Evolutionary conservation across 2,888 invertebrate species (phyloP).

Genomic region (Drosophila suboccidentalis): DNA sequence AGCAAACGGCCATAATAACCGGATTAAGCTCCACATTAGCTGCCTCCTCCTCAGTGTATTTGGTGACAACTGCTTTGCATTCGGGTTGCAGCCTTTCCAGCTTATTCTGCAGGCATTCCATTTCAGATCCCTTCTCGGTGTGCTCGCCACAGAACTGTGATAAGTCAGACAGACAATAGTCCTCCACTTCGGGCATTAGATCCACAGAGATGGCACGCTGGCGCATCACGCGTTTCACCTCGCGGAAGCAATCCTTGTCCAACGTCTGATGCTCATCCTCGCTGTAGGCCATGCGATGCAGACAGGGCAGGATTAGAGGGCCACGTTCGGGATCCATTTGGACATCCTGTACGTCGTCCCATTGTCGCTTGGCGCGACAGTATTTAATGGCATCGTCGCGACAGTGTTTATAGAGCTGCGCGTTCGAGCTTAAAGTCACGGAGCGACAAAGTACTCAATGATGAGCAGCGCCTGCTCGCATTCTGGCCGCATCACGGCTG

Average conservation of each 20-base stretch:
- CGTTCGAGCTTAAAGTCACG: conserved; percentile 97
- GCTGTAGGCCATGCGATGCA: conserved; percentile 91
- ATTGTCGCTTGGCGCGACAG: conserved; percentile 92
- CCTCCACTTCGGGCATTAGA: conserved; percentile 97
- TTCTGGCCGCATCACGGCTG: conserved; percentile 91
- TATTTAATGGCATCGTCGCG: conserved; percentile 93
- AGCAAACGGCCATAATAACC: conserved; percentile 93
- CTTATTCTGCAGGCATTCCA: conserved; percentile 95
- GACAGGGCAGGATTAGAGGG: conserved; percentile 94
- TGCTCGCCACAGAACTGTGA: conserved; percentile 93
- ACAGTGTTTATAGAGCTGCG: conserved; percentile 94
- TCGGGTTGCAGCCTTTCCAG: conserved; percentile 89
- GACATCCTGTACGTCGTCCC: conserved; percentile 88
- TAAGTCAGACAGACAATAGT: conserved; percentile 94
- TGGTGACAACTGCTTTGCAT: conserved; percentile 91
- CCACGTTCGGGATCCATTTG: conserved; percentile 92
- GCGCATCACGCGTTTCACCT: conserved; percentile 96
- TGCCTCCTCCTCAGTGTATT: conserved; percentile 96
- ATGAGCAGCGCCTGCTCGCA: conserved; percentile 97
- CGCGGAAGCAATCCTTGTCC: conserved; percentile 88
- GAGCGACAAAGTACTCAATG: conserved; percentile 98
- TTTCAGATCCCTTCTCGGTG: conserved; percentile 95
- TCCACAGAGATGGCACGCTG: conserved; percentile 97
- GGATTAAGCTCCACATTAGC: conserved; percentile 96
- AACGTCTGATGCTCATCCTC: conserved; percentile 86